These are phyloP conservation scores for Halichoerus grypus DNA, from an alignment of 2,113 vertebrate species.

Conservation along the genomic window DNA sequence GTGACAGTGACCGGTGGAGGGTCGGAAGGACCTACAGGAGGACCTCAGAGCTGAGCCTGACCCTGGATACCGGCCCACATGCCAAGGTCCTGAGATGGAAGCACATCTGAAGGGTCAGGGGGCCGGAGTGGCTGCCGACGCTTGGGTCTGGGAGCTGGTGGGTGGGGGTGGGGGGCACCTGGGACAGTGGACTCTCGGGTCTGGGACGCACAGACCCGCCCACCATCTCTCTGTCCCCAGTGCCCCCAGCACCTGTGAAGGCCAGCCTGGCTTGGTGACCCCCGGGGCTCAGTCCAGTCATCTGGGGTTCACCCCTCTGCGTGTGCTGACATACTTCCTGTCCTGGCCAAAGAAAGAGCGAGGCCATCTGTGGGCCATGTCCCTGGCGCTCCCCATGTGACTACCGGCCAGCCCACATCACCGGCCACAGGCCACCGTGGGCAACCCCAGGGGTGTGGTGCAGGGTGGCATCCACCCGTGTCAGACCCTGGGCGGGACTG, in stretches of 20 bases:
- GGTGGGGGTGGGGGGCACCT: too few relatives aligned
- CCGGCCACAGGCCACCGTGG: background rate
- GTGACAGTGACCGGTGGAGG: background rate
- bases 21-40: fast-evolving
- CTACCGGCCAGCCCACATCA: background rate
- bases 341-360: conserved; percentile 35
- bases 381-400: background rate
- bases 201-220: background rate
- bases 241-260: background rate
- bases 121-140: background rate
- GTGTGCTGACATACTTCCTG: background rate
- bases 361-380: background rate
- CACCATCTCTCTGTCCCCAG: background rate
- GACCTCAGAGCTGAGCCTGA: background rate
- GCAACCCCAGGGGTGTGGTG: background rate
- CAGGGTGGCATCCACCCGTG: too few relatives aligned
- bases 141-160: background rate
- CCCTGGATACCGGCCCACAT: fast-evolving
- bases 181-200: background rate
- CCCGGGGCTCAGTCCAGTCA: background rate
- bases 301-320: background rate
- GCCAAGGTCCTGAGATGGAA: background rate
- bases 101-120: background rate
- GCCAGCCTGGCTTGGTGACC: background rate
- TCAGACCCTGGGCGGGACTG: background rate